Evolutionary conservation across 2,888 invertebrate species (phyloP), one percentile per base, ranked within the genome.

Genomic region (Oscheius sp.): DNA sequence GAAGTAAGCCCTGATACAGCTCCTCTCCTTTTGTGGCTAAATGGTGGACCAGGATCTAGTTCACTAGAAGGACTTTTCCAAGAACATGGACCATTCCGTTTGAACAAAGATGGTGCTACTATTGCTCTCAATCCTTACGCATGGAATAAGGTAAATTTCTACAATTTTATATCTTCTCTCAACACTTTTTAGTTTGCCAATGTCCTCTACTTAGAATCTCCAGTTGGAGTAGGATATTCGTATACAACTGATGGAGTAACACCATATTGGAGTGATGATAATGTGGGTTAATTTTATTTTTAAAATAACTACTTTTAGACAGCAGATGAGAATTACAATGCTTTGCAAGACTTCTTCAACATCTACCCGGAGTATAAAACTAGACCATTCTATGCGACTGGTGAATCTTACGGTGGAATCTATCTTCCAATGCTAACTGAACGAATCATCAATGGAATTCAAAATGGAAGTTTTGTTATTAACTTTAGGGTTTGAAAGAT

Each of bases 221-320:
- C 90, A 15, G 89, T 89, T 25, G 89, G 90, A 34, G 90, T 90
- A 27, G 90, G 90, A 0, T 90, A 86, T 75, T 90, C 89, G 0
- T 90, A 89, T 78, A 83, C 88, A 2, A 81, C 82, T 15, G 87
- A 88, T 78, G 86, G 86, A 34, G 87, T 87, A 48, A 87, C 87
- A 71, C 86, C 82, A 12, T 72, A 77, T n/a, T 76, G 80, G 53
- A 81, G 82, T 69, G 82, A 87, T 76, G 65, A 66, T 34, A 69
- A 67, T 2, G 77, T 75, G 42, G 33, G 57, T 34, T 23, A 33
- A 4, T n/a, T 15, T 46, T n/a, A 27, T 6, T 33, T 45, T 61
- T 23, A n/a, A 3, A 34, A 15, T 37, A 17, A 20, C 20, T 45
- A 2, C 25, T 58, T 73, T 57, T 52, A 76, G 76, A 77, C 74